Base-by-base conservation (phyloP, 2,888 invertebrate genomes). In the Chymomyza fuscimana region DNA sequence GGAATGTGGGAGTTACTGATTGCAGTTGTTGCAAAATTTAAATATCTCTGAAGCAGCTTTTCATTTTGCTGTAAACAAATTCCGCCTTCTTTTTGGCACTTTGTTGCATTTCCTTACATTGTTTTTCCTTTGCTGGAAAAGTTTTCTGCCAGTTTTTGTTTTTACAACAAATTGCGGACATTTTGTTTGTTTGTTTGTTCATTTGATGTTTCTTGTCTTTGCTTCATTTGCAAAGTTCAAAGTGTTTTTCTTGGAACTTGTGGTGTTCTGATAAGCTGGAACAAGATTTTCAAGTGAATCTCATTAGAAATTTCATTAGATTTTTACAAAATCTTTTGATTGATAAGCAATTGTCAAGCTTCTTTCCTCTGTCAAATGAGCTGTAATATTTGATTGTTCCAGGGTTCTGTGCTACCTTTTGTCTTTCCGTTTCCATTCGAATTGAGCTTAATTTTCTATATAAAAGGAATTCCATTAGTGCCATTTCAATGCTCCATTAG, bases 1-100 rank as follows among this genome's bases (percentile, higher is more conserved):
- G 1, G 7, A 54, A 22, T 7, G 19, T 10, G 66, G 71, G 62
- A 52, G 69, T 68, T 50, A 63, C 67, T 74, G 78, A 77, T 77
- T 77, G 78, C 70, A 69, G 62, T 58, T 51, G 60, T 22, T 56
- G 54, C 19, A 54, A 16, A 54, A 19, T 54, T 54, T 54, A n/a
- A 16, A 54, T 54, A 19, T 54, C 54, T 54, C 54, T 19, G 54
- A 0, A 19, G 16, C 0, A 54, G 54, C 54, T 54, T 54, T 19
- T 19, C 40, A 46, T 46, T 46, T 46, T 46, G 40, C 40, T 46
- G 40, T 36, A 46, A 46, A 46, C 40, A 46, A 46, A 46, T 12
- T 46, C 50, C 25, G 46, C 29, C 56, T 54, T 32, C n/a, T 29
- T 29, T 64, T 36, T 15, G 36, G 15, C 54, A 64, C 63, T 52